phyloP scores from a whole-genome alignment of 2,797 vertebrate genomes.

The Nasua narica region DNA sequence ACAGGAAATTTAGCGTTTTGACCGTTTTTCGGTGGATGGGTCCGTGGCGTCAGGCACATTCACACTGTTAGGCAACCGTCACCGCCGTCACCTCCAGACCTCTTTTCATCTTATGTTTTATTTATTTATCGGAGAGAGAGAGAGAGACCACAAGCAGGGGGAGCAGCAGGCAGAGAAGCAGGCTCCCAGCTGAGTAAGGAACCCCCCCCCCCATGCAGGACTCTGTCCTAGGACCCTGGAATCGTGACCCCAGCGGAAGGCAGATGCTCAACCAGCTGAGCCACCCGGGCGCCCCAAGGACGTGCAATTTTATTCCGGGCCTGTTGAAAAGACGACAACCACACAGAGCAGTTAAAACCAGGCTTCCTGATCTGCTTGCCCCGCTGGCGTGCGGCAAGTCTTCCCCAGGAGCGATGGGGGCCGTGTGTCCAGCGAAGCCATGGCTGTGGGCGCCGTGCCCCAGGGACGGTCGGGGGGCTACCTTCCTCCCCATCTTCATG shows the following conservation, averaged over 20 bases:
- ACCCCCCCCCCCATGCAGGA: accelerated
- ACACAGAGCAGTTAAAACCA: neutral
- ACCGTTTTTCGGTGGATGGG: neutral
- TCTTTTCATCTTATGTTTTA: neutral
- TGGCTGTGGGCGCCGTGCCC: neutral
- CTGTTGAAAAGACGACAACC: neutral
- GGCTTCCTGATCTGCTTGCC: neutral
- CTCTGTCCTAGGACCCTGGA: neutral
- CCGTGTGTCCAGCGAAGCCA: too few relatives aligned
- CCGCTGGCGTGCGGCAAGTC: neutral
- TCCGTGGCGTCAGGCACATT: neutral
- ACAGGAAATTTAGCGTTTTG: neutral
- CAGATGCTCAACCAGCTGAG: too few relatives aligned
- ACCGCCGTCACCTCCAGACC: neutral
- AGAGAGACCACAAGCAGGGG: neutral
- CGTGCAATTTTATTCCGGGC: neutral
- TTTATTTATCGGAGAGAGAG: neutral
- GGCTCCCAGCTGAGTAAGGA: neutral
- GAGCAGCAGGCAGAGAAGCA: neutral
- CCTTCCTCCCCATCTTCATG: neutral
- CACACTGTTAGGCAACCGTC: neutral
- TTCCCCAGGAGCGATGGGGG: neutral
- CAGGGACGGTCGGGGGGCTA: accelerated
- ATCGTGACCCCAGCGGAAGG: neutral
- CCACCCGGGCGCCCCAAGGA: neutral